Evolutionary conservation across 2,113 vertebrate species (phyloP).

Genomic region (Spilogale gracilis): DNA sequence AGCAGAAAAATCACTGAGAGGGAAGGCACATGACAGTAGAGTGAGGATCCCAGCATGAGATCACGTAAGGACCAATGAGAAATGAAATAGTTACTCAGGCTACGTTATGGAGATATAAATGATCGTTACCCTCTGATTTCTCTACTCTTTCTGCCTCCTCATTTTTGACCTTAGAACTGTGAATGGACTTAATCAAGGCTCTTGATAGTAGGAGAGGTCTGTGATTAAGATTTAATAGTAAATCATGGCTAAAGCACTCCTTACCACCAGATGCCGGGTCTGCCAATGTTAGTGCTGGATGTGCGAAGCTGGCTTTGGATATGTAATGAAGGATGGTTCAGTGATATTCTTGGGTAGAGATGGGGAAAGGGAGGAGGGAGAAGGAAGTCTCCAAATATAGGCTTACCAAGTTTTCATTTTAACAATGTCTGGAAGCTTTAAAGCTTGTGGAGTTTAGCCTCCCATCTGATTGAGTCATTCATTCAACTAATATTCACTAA

Average conservation of each 20-base stretch:
- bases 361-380: background rate
- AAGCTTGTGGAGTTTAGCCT: background rate
- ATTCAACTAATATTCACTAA: background rate
- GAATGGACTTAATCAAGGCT: slow-evolving; percentile 56
- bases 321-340: background rate
- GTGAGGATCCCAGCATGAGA: background rate
- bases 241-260: background rate
- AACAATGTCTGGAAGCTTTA: background rate
- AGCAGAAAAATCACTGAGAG: background rate
- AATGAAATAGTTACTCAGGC: background rate
- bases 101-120: background rate
- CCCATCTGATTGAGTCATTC: background rate
- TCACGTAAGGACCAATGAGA: background rate
- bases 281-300: background rate
- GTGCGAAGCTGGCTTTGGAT: background rate
- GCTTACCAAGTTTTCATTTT: background rate
- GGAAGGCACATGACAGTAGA: background rate
- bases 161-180: slow-evolving; percentile 31
- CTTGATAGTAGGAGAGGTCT: slow-evolving; percentile 29
- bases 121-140: background rate
- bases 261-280: background rate
- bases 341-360: background rate
- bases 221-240: slow-evolving; percentile 18
- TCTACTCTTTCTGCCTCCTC: background rate
- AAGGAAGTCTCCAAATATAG: background rate